A percentile compares a stretch with the other conserved stretches of the same genome.
Evolutionary conservation across 2,113 vertebrate species (phyloP).

Genomic region (Onychorhynchus coronatus): DNA sequence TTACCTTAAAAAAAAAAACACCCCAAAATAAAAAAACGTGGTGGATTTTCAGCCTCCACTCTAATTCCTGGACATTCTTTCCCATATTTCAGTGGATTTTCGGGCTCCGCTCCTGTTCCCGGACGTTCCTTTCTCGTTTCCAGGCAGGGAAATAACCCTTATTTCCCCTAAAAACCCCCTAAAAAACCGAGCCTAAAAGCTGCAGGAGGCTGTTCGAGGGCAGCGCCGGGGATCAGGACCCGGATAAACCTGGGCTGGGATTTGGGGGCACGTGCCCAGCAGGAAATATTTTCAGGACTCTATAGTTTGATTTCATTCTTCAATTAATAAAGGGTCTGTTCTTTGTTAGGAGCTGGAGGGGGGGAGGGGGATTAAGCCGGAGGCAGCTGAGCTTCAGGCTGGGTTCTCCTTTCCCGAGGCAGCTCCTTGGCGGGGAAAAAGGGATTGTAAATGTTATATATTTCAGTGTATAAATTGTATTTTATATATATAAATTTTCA

Average conservation of each 20-base stretch:
- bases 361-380: not conserved
- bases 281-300: constrained; percentile 31
- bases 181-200: not conserved
- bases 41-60: not conserved
- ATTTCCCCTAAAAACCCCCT: not conserved
- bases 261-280: not conserved
- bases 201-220: not conserved
- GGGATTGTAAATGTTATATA: not conserved
- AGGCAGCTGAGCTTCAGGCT: not conserved
- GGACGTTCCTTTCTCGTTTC: fast-evolving
- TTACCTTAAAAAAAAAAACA: not conserved
- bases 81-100: not conserved
- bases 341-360: not conserved
- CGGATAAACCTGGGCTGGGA: not conserved
- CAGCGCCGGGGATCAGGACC: fast-evolving
- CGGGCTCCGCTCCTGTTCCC: not conserved
- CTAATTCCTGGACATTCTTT: not conserved
- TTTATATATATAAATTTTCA: not conserved
- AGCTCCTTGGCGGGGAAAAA: not conserved
- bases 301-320: not conserved
- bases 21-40: too few species aligned
- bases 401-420: not conserved
- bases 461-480: not conserved
- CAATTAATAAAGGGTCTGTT: not conserved
- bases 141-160: not conserved